Percentiles rank a stretch among this genome's conserved stretches.
These are phyloP conservation scores for Corvus hawaiiensis DNA, from an alignment of 2,113 vertebrate genomes.

Conservation along the genomic window DNA sequence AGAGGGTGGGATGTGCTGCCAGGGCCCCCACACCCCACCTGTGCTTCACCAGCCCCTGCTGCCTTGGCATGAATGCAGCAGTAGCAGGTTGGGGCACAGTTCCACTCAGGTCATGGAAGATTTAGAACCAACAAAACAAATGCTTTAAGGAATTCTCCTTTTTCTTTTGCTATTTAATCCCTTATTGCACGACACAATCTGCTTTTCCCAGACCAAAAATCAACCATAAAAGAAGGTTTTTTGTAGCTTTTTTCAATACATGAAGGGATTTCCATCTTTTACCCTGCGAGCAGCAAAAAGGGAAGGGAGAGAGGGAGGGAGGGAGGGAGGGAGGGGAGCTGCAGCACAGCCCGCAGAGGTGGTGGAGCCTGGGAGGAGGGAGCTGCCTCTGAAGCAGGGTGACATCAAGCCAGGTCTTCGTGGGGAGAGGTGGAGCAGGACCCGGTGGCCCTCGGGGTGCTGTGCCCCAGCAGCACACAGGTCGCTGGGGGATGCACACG, in stretches of 20 bases:
- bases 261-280: not conserved
- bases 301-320: not conserved
- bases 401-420: not conserved
- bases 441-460: fast-evolving
- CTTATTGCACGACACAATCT: not conserved
- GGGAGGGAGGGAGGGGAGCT: not conserved
- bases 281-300: not conserved
- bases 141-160: not conserved
- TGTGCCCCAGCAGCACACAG: not conserved
- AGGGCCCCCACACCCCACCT: not conserved
- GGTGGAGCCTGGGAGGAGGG: not conserved
- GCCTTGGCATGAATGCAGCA: fast-evolving
- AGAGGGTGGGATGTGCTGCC: not conserved
- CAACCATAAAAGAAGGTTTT: fast-evolving
- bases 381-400: not conserved
- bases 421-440: not conserved
- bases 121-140: not conserved
- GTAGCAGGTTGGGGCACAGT: not conserved
- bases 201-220: not conserved
- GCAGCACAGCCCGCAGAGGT: not conserved
- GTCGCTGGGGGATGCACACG: fast-evolving
- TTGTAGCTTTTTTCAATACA: not conserved
- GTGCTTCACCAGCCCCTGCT: not conserved
- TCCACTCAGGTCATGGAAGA: not conserved
- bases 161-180: not conserved